These are phyloP conservation scores for Bilobella aurantiaca DNA, from an alignment of 1,140 invertebrate species.

Conservation along the genomic window DNA sequence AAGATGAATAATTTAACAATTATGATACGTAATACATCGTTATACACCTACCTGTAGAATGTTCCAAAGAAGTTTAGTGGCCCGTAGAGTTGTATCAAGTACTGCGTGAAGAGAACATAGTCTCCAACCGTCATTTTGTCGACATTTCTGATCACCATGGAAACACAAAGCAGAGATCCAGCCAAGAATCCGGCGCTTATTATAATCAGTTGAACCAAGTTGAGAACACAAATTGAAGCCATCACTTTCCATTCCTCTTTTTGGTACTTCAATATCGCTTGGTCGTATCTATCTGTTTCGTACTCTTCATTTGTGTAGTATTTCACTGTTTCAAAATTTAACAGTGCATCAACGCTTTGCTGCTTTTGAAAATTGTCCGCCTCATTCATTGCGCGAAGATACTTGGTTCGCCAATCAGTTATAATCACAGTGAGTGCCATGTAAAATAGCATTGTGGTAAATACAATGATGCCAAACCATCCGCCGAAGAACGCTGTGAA, in stretches of 20 bases:
- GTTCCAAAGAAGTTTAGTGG: not conserved
- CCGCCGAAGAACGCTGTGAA: constrained; percentile 50
- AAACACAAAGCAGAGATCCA: constrained; percentile 49
- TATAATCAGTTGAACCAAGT: constrained; percentile 45
- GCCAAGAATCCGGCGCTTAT: constrained; percentile 44
- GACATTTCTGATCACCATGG: not conserved
- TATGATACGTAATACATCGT: too few relatives aligned
- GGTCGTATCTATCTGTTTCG: constrained; percentile 47
- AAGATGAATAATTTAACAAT: too few relatives aligned
- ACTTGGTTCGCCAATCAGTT: constrained; percentile 38
- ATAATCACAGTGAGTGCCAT: constrained; percentile 37
- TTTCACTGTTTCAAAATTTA: constrained; percentile 59
- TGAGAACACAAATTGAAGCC: constrained; percentile 46
- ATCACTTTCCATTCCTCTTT: constrained; percentile 46
- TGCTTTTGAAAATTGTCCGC: constrained; percentile 48
- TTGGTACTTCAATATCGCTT: constrained; percentile 45
- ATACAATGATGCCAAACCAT: constrained; percentile 53
- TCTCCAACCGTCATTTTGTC: not conserved
- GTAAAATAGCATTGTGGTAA: constrained; percentile 51
- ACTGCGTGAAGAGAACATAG: not conserved
- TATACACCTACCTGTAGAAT: not conserved
- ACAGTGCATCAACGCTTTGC: constrained; percentile 50
- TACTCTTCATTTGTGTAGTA: constrained; percentile 52
- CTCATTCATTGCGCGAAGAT: constrained; percentile 48
- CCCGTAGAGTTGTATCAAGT: not conserved